phyloP scores from a whole-genome alignment of 1,140 invertebrate genomes.

The Coptotermes formosanus region DNA sequence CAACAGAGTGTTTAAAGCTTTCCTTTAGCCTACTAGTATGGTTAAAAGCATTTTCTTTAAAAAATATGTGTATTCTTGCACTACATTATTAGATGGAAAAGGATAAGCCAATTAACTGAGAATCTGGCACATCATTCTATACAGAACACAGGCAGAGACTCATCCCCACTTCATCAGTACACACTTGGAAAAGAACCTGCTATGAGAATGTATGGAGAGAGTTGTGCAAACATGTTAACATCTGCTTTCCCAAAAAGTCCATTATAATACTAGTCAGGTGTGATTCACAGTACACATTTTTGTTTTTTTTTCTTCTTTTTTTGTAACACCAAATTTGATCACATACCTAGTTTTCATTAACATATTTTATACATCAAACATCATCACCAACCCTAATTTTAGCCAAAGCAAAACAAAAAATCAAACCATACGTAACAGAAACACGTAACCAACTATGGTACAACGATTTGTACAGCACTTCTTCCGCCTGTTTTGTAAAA shows the following conservation, averaged over 20 bases:
- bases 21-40: background rate
- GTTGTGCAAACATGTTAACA: background rate
- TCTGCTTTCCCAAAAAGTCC: background rate
- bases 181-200: background rate
- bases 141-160: background rate
- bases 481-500: conserved; percentile 16
- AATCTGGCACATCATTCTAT: background rate
- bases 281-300: conserved; percentile 14
- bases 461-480: conserved; percentile 21
- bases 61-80: background rate
- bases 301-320: background rate
- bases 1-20: background rate
- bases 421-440: background rate
- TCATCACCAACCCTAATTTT: conserved; percentile 26
- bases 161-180: background rate
- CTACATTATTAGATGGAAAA: background rate
- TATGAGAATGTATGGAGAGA: background rate
- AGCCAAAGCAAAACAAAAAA: conserved; percentile 22
- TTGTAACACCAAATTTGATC: conserved; percentile 13
- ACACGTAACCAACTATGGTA: conserved; percentile 17
- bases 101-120: background rate
- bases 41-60: conserved; percentile 6
- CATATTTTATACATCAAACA: conserved; percentile 28
- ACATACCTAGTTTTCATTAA: conserved; percentile 1
- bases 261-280: background rate